phyloP scores from a whole-genome alignment of 2,797 vertebrate species.

The Lophius americanus region DNA sequence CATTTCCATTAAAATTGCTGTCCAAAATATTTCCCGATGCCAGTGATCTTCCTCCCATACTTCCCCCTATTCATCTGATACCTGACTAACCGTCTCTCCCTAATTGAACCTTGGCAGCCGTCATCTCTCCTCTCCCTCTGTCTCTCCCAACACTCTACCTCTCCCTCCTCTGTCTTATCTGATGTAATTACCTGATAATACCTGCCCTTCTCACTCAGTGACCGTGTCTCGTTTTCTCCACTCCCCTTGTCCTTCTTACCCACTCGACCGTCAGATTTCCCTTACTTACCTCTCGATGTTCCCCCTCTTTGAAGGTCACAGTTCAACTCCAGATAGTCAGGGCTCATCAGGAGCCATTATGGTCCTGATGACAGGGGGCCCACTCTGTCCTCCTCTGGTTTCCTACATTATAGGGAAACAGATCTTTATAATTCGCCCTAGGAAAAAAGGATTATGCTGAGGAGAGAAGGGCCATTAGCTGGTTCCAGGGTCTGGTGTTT shows the following conservation, averaged over 20 bases:
- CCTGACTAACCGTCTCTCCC: constrained; percentile 50
- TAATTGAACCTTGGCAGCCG: constrained; percentile 58
- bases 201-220: constrained; percentile 57
- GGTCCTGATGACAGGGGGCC: constrained; percentile 86
- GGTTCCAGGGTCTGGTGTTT: constrained; percentile 64
- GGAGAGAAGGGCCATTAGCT: constrained; percentile 82
- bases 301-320: constrained; percentile 86
- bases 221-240: constrained; percentile 31
- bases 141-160: constrained; percentile 40
- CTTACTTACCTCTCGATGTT: constrained; percentile 48
- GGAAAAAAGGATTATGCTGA: constrained; percentile 83
- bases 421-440: constrained; percentile 85
- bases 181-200: constrained; percentile 73
- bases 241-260: constrained; percentile 32
- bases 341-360: constrained; percentile 83
- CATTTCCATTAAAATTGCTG: constrained; percentile 62
- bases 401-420: constrained; percentile 85
- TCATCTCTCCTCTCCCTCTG: constrained; percentile 47
- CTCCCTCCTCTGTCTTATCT: constrained; percentile 61
- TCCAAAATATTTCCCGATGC: constrained; percentile 62
- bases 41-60: constrained; percentile 55
- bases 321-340: constrained; percentile 82
- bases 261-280: constrained; percentile 48
- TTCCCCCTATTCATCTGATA: constrained; percentile 67
- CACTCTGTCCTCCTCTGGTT: constrained; percentile 84